A percentile compares a stretch with the other conserved stretches of the same genome.
Evolutionary conservation across 2,797 vertebrate species (phyloP).

Genomic region (Microtus agrestis): DNA sequence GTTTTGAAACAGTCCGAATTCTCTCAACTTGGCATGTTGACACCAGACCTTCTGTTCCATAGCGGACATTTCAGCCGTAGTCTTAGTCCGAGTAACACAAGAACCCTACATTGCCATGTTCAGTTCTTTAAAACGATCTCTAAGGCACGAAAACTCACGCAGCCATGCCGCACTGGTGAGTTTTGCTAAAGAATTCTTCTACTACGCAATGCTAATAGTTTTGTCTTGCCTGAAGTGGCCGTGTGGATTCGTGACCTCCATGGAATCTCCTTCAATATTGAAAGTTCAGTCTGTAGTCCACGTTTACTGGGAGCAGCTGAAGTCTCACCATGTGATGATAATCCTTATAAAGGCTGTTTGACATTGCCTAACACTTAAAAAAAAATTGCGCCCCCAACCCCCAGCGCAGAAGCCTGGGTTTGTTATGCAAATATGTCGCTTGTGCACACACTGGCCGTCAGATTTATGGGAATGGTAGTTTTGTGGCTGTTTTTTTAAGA

Average conservation of each 20-base stretch:
- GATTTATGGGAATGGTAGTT: constrained; percentile 14
- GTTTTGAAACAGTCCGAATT: background rate
- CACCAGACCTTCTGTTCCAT: constrained; percentile 38
- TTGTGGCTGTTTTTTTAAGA: constrained; percentile 11
- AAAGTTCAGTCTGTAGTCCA: constrained; percentile 15
- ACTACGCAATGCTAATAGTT: background rate
- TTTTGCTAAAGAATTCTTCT: constrained; percentile 24
- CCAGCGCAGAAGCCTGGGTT: background rate
- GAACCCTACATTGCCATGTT: background rate
- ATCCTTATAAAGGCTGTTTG: constrained; percentile 12
- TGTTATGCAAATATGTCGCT: background rate
- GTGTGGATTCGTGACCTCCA: background rate
- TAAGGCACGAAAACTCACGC: background rate
- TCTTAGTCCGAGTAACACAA: background rate
- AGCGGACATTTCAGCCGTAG: constrained; percentile 55
- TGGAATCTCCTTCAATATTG: background rate
- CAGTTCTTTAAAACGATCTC: constrained; percentile 66
- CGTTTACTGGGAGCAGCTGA: background rate
- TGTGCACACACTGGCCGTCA: background rate
- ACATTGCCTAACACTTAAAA: background rate
- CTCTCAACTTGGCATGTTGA: background rate
- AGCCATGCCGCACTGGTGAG: background rate
- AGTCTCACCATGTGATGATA: background rate
- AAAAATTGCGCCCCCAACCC: background rate
- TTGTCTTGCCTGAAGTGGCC: background rate